These are phyloP conservation scores for Pomatorhinus ruficollis DNA, from an alignment of 2,113 vertebrate species.

Conservation along the genomic window DNA sequence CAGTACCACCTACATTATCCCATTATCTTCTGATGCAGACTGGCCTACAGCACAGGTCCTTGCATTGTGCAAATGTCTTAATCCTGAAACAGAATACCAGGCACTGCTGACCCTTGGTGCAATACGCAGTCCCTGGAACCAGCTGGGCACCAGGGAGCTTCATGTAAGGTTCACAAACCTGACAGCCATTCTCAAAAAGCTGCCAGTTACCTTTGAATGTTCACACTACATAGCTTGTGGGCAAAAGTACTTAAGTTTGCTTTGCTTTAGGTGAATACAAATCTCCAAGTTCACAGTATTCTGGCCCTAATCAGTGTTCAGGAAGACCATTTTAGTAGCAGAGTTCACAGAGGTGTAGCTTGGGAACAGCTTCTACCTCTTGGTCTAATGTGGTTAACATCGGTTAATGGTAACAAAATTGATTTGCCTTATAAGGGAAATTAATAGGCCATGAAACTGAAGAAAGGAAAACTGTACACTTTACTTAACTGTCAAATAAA, in stretches of 20 bases:
- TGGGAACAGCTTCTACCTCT: background rate
- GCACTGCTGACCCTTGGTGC: background rate
- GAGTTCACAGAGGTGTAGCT: background rate
- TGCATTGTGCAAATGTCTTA: background rate
- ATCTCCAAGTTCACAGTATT: background rate
- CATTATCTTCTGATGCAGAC: background rate
- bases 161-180: too few relatives aligned
- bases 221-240: background rate
- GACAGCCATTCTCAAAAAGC: background rate
- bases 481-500: conserved; percentile 10
- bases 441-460: conserved; percentile 7
- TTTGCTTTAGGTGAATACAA: background rate
- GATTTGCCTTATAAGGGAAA: conserved; percentile 1
- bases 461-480: background rate
- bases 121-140: background rate
- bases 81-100: background rate
- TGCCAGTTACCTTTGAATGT: background rate
- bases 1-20: background rate
- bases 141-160: too few relatives aligned
- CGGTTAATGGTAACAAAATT: background rate
- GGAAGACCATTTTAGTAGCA: background rate
- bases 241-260: background rate
- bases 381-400: background rate
- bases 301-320: background rate
- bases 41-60: fast-evolving